Percentiles rank a stretch among this genome's conserved stretches.
These are phyloP conservation scores for Yasuhikotakia modesta DNA, from an alignment of 2,797 vertebrate genomes.

Conservation along the genomic window DNA sequence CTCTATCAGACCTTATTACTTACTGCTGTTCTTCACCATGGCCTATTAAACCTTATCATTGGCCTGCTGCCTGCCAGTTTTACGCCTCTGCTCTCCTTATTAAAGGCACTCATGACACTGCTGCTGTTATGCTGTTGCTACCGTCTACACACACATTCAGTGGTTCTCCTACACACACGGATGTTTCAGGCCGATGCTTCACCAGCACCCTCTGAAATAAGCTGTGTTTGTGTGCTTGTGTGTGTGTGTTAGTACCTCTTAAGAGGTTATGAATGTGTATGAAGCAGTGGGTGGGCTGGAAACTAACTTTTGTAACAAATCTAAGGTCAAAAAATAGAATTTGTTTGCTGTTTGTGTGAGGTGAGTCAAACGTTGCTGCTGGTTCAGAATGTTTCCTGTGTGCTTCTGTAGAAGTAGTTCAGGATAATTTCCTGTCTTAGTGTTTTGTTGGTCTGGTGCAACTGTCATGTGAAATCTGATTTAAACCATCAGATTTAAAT, in stretches of 20 bases:
- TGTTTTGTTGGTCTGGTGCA: background rate
- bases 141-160: constrained; percentile 30
- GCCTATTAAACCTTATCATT: constrained; percentile 61
- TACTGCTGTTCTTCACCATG: constrained; percentile 52
- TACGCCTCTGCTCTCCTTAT: constrained; percentile 56
- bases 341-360: constrained; percentile 4
- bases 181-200: background rate
- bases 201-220: background rate
- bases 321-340: background rate
- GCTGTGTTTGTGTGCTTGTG: background rate
- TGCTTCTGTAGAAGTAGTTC: background rate
- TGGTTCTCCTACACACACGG: constrained; percentile 4
- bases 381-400: background rate
- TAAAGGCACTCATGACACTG: constrained; percentile 48
- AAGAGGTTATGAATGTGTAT: background rate
- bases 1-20: constrained; percentile 60
- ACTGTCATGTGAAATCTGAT: background rate
- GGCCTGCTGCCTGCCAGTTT: constrained; percentile 55
- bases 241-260: background rate
- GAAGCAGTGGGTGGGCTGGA: background rate
- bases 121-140: constrained; percentile 45
- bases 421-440: background rate
- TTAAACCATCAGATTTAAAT: background rate
- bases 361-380: background rate
- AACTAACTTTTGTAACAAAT: constrained; percentile 5